phyloP scores from a whole-genome alignment of 1,140 invertebrate species.

The Drosophila sucinea region DNA sequence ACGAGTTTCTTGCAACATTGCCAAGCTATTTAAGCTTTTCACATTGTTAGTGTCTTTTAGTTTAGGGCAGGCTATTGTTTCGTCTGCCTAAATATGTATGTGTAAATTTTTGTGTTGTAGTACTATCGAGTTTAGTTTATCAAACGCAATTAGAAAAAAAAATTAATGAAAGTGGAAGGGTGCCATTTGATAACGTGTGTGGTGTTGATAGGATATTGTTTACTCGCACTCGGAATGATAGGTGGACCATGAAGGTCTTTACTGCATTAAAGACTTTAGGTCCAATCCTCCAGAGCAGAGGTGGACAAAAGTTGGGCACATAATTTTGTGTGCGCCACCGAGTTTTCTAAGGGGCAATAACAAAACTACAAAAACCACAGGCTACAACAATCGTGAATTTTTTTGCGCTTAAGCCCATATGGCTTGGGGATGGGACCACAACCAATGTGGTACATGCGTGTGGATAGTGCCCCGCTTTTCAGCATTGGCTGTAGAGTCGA shows the following conservation, averaged over 20 bases:
- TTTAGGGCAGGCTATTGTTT: not conserved
- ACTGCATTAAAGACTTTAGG: conserved; percentile 1
- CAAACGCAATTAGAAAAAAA: too few species aligned
- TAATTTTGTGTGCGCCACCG: too few species aligned
- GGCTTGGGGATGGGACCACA: conserved; percentile 10
- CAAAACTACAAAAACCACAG: too few species aligned
- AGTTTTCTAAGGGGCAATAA: too few species aligned
- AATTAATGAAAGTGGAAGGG: too few species aligned
- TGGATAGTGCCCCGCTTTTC: not conserved
- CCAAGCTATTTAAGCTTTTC: too few species aligned
- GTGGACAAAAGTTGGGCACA: too few species aligned
- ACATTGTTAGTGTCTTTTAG: not conserved
- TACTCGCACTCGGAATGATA: not conserved
- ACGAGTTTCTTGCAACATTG: too few species aligned
- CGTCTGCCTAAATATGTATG: not conserved
- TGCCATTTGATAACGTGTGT: too few species aligned
- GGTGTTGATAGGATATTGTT: not conserved
- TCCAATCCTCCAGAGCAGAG: not conserved
- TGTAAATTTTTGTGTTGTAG: not conserved
- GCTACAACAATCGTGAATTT: too few species aligned
- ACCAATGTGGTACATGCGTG: conserved; percentile 14
- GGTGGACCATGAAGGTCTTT: not conserved
- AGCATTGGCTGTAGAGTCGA: conserved; percentile 21
- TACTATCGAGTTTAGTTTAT: not conserved
- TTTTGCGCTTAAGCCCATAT: not conserved